Conservation (phyloP, 53 echinoderm and acorn worm genomes). For the Patiria pectinifera region DNA sequence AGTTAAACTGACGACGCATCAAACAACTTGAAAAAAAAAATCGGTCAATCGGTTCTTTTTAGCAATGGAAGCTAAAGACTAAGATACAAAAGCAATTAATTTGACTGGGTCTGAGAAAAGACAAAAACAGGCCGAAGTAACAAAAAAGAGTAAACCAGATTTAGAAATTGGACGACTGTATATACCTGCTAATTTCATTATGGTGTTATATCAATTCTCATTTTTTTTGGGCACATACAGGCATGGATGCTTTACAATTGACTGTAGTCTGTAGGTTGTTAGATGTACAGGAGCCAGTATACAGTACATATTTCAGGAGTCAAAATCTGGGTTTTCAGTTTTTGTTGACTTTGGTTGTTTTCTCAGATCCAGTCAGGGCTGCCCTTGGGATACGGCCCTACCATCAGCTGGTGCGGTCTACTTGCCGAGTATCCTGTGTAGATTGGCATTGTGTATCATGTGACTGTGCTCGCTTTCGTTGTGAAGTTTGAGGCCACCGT, state of each 20-base stretch:
- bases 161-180: not conserved
- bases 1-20: conserved; percentile 17
- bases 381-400: not conserved
- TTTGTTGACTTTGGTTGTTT: not conserved
- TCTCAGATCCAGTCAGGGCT: not conserved
- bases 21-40: not conserved
- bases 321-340: not conserved
- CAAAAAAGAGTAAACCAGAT: not conserved
- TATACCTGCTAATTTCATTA: not conserved
- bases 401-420: not conserved
- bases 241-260: not conserved
- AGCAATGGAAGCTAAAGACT: not conserved
- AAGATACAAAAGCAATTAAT: not conserved
- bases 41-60: not conserved
- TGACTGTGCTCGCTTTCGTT: conserved; percentile 38
- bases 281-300: not conserved
- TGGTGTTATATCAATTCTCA: not conserved
- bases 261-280: not conserved
- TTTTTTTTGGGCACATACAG: not conserved
- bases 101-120: not conserved
- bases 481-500: conserved; percentile 24
- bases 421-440: not conserved
- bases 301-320: not conserved
- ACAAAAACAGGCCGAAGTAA: not conserved
- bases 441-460: conserved; percentile 12